Conservation (phyloP, 2,113 vertebrate species). For the Perca fluviatilis region DNA sequence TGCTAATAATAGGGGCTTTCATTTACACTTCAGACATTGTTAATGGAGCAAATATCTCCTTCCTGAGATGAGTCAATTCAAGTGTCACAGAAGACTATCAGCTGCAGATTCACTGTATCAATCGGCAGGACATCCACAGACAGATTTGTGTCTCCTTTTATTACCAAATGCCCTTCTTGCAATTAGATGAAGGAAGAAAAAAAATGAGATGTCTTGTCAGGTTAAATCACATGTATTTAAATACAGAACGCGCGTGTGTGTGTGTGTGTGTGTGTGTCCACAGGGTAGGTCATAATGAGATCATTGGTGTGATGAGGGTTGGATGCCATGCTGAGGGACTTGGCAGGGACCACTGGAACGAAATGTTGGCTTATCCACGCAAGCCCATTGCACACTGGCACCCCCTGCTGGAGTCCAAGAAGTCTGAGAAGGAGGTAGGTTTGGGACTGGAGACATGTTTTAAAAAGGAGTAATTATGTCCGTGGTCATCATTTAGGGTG, state of each 20-base stretch:
- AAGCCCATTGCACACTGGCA: slow-evolving; percentile 99
- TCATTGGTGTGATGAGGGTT: slow-evolving; percentile 95
- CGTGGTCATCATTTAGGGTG: neutral
- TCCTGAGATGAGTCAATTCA: slow-evolving; percentile 35
- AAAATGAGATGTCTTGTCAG: slow-evolving; percentile 34
- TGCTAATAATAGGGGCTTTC: slow-evolving; percentile 27
- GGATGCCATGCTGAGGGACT: slow-evolving; percentile 92
- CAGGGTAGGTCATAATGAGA: slow-evolving; percentile 98
- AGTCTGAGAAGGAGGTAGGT: slow-evolving; percentile 96
- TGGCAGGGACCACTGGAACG: slow-evolving; percentile 98
- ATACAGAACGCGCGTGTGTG: slow-evolving; percentile 10
- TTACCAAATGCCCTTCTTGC: slow-evolving; percentile 20
- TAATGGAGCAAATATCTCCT: slow-evolving; percentile 13
- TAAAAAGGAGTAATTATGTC: neutral
- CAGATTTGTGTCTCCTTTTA: slow-evolving; percentile 40
- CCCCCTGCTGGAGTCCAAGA: slow-evolving; percentile 95
- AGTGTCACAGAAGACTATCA: slow-evolving; percentile 13
- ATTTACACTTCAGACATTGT: slow-evolving; percentile 41
- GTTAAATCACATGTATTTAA: slow-evolving; percentile 44
- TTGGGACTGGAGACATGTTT: neutral
- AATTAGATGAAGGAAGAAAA: slow-evolving; percentile 10
- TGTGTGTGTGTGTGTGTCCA: slow-evolving; percentile 25
- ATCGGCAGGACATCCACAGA: slow-evolving; percentile 8
- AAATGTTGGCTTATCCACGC: slow-evolving; percentile 97
- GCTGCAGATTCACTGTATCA: slow-evolving; percentile 4